Evolutionary conservation across 92 coral and sea anemone genomes (phyloP).

Genomic region (Galaxea fascicularis): DNA sequence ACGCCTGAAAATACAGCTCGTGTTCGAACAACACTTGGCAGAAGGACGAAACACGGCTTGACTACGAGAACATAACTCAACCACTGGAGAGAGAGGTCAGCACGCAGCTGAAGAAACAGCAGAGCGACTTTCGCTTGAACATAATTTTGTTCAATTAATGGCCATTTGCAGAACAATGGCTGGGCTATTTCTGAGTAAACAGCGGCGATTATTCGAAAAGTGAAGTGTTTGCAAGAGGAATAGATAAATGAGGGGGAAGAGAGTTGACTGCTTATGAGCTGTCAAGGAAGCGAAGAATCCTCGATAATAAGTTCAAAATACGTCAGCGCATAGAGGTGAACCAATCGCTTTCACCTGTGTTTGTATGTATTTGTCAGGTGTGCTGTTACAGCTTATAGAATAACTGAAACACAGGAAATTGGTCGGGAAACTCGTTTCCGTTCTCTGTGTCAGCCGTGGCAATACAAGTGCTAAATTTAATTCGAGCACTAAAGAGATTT

Average conservation of each 20-base stretch:
- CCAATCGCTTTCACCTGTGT: conserved; percentile 93
- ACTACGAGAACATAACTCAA: conserved; percentile 12
- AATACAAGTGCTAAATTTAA: conserved; percentile 72
- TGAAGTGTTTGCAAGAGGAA: conserved; percentile 83
- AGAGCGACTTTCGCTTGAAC: conserved; percentile 82
- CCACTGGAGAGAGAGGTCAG: conserved; percentile 7
- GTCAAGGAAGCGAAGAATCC: conserved; percentile 79
- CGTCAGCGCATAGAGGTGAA: conserved; percentile 73
- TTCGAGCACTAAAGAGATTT: conserved; percentile 44
- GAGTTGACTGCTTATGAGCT: conserved; percentile 73
- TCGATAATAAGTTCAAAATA: conserved; percentile 81
- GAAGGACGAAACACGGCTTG: conserved; percentile 4
- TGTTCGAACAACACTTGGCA: conserved; percentile 13
- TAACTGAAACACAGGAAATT: conserved; percentile 93
- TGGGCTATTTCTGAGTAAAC: conserved; percentile 89
- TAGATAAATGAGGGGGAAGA: conserved; percentile 71
- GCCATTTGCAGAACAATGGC: conserved; percentile 92
- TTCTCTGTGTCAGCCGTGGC: conserved; percentile 74
- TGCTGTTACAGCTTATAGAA: conserved; percentile 69
- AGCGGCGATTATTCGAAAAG: conserved; percentile 85
- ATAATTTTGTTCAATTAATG: conserved; percentile 98
- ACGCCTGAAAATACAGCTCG: conserved; percentile 3
- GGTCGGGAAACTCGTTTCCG: conserved; percentile 86
- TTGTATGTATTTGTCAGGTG: conserved; percentile 83
- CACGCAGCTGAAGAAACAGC: conserved; percentile 93